Percentiles rank a stretch among this genome's conserved stretches.
Evolutionary conservation across 2,113 vertebrate species (phyloP).

Genomic region (Rutilus rutilus): DNA sequence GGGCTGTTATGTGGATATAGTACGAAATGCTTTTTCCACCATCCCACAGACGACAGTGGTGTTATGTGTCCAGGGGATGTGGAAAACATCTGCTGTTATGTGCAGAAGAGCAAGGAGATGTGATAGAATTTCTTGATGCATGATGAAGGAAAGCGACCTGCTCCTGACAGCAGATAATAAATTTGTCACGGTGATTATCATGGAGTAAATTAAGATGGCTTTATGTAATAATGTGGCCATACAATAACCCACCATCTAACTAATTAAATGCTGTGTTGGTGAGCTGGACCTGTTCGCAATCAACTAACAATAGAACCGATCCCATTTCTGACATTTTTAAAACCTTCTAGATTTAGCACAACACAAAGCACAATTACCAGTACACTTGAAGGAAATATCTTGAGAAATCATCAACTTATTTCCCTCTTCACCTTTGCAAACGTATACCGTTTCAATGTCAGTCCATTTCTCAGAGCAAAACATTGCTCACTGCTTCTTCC

Average conservation of each 20-base stretch:
- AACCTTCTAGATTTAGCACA: not conserved
- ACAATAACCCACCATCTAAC: not conserved
- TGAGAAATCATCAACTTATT: not conserved
- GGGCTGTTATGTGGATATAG: slow-evolving; percentile 36
- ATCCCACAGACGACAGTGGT: slow-evolving; percentile 28
- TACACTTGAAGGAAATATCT: not conserved
- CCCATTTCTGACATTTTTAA: not conserved
- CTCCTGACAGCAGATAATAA: not conserved
- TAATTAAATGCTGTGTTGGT: not conserved
- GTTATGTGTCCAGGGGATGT: slow-evolving; percentile 32
- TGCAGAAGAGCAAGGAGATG: slow-evolving; percentile 23
- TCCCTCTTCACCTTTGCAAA: not conserved
- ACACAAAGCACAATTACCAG: not conserved
- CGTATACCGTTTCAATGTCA: not conserved
- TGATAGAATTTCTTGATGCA: not conserved
- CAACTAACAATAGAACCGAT: not conserved
- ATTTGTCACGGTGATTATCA: slow-evolving; percentile 22
- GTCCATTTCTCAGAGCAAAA: slow-evolving; percentile 3
- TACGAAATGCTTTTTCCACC: slow-evolving; percentile 41
- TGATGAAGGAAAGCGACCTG: not conserved
- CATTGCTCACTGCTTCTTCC: slow-evolving; percentile 12
- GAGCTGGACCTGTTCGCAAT: slow-evolving; percentile 3
- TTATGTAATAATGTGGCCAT: not conserved
- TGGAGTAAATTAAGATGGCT: slow-evolving; percentile 7
- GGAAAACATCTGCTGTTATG: slow-evolving; percentile 34